A percentile compares a stretch with the other conserved stretches of the same genome.
Conservation (phyloP, 2,113 vertebrate genomes). For the Zosterops hypoxanthus region DNA sequence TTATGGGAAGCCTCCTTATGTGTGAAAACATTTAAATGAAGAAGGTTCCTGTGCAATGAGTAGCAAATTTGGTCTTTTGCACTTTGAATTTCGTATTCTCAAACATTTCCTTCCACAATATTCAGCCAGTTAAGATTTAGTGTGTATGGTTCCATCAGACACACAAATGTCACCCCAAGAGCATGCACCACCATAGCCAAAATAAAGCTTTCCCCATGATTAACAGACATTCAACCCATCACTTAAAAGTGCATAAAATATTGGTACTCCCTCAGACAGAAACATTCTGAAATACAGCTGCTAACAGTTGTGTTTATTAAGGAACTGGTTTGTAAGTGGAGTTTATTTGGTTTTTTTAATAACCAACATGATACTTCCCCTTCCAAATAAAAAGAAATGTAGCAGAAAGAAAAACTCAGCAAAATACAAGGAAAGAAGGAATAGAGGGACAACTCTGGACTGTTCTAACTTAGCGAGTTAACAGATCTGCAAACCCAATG, state of each 20-base stretch:
- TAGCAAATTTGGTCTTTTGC: background rate
- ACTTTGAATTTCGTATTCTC: background rate
- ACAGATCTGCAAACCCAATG: background rate
- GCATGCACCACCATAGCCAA: background rate
- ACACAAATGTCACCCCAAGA: background rate
- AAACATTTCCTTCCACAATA: background rate
- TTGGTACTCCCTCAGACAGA: background rate
- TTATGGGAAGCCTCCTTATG: background rate
- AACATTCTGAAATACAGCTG: background rate
- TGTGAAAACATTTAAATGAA: background rate
- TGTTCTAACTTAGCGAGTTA: background rate
- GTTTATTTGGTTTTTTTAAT: background rate
- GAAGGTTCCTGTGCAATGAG: background rate
- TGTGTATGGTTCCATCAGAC: background rate
- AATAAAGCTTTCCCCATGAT: background rate
- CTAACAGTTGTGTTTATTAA: slow-evolving; percentile 10
- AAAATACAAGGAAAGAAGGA: background rate
- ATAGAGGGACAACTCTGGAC: background rate
- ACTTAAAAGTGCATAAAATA: background rate
- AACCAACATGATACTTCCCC: background rate
- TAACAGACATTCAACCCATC: background rate
- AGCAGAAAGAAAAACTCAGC: background rate
- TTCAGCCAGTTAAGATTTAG: background rate
- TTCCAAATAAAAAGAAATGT: background rate
- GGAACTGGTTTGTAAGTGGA: background rate